Base-by-base conservation (phyloP, 1,140 invertebrate species). In the Lepidostoma basale region DNA sequence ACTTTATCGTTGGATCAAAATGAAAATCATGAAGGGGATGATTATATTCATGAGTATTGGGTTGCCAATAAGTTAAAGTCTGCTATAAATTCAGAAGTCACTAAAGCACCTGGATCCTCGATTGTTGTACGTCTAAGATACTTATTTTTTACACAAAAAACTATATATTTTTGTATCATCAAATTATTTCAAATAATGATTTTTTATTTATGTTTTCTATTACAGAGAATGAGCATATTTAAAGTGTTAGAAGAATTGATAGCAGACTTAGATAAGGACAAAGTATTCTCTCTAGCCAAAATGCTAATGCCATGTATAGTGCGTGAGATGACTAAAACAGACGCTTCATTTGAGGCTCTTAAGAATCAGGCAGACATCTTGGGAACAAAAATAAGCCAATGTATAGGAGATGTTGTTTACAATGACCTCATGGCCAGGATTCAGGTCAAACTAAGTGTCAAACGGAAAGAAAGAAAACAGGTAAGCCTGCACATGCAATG, bases 191-290 rank as follows among this genome's bases (percentile, higher is more conserved):
- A 33, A 16, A 44, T 44, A n/a, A n/a, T 52, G 23, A 25, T 25
- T 44, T 62, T 30, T 39, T 44, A 23, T 69, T 67, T 62, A 74
- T 77, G 23, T 42, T 62, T 60, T 26, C n/a, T n/a, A n/a, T 76
- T 76, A 5, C 64, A 90, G 88, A 80, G 89, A 71, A 83, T 76
- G 25, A 82, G 84, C 66, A 83, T 88, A 9, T 90, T 91, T 68
- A 89, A 90, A 74, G 92, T 87, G 84, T 83, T 89, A 23, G 89
- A 86, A 23, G 89, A 87, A 1, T 68, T 91, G 26, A 74, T 84
- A 25, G 73, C 85, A 20, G 84, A 84, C 36, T 74, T 90, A 26
- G 81, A 84, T 3, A 70, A 81, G 39, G 80, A 86, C 1, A 77
- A 80, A 64, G 73, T 91, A 3, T 69, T 78, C 10, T 70, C 77